These are phyloP conservation scores for Clunio marinus DNA, from an alignment of 2,888 invertebrate genomes.

Conservation along the genomic window DNA sequence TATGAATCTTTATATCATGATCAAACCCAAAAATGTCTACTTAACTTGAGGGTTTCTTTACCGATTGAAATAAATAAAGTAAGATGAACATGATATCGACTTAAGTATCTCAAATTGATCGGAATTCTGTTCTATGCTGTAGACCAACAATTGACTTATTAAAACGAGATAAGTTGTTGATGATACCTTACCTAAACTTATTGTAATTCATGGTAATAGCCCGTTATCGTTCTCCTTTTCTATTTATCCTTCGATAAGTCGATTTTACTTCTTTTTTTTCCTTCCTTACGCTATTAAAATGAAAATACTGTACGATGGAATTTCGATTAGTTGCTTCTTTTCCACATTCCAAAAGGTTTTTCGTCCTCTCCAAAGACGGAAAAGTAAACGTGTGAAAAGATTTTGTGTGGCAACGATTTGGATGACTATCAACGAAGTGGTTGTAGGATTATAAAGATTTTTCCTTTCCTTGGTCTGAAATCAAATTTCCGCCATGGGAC, in stretches of 20 bases:
- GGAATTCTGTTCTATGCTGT: no score
- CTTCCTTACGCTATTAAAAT: neutral
- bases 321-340: conserved; percentile 21
- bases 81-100: no score
- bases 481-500: conserved; percentile 12
- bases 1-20: no score
- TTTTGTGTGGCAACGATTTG: neutral
- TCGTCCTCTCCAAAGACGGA: neutral
- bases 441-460: neutral
- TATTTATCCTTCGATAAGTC: neutral
- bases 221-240: neutral
- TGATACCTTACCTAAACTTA: conserved; percentile 7
- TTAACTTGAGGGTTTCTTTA: no score
- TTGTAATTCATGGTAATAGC: neutral
- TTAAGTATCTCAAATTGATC: no score
- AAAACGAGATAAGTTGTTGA: no score
- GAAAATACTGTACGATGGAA: conserved; percentile 16
- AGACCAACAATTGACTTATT: no score
- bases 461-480: conserved; percentile 1
- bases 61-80: no score
- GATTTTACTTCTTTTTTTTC: neutral
- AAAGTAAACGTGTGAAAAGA: neutral
- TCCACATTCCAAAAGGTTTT: conserved; percentile 12
- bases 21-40: no score
- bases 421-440: neutral